These are phyloP conservation scores for Orchestes rusci DNA, from an alignment of 2,888 invertebrate genomes.

Conservation along the genomic window DNA sequence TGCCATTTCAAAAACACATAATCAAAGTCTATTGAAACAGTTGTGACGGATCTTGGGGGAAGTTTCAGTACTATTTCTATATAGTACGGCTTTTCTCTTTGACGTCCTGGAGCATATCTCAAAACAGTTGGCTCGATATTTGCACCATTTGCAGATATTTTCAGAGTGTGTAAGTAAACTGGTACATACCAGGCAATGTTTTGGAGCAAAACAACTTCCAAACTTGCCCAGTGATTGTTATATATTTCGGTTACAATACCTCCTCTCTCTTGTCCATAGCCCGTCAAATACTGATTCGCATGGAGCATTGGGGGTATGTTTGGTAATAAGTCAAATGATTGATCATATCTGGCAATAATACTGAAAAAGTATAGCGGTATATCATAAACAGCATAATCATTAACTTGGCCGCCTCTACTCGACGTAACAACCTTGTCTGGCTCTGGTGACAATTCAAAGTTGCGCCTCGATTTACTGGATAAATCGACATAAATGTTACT, in stretches of 20 bases:
- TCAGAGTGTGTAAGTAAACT: slow-evolving; percentile 82
- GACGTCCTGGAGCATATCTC: slow-evolving; percentile 69
- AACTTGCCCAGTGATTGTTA: slow-evolving; percentile 68
- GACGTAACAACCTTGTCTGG: slow-evolving; percentile 55
- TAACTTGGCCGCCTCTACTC: slow-evolving; percentile 61
- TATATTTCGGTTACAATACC: slow-evolving; percentile 79
- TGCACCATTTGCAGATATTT: slow-evolving; percentile 51
- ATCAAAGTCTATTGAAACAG: slow-evolving; percentile 83
- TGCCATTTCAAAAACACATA: slow-evolving; percentile 97
- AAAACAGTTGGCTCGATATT: slow-evolving; percentile 53
- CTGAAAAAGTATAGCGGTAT: slow-evolving; percentile 49
- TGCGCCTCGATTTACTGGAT: slow-evolving; percentile 54
- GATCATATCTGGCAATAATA: slow-evolving; percentile 50
- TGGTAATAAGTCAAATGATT: slow-evolving; percentile 42
- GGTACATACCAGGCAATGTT: slow-evolving; percentile 82
- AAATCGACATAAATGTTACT: slow-evolving; percentile 79
- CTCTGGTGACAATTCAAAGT: slow-evolving; percentile 57
- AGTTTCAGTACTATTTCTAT: slow-evolving; percentile 76
- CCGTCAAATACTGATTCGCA: slow-evolving; percentile 76
- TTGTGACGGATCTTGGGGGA: slow-evolving; percentile 72
- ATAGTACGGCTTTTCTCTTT: slow-evolving; percentile 77
- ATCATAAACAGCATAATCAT: slow-evolving; percentile 65
- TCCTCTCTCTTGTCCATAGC: slow-evolving; percentile 87
- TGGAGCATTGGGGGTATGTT: slow-evolving; percentile 61
- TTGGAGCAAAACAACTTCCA: slow-evolving; percentile 79